Conservation (phyloP, 1,140 invertebrate species). For the Euwallacea similis region DNA sequence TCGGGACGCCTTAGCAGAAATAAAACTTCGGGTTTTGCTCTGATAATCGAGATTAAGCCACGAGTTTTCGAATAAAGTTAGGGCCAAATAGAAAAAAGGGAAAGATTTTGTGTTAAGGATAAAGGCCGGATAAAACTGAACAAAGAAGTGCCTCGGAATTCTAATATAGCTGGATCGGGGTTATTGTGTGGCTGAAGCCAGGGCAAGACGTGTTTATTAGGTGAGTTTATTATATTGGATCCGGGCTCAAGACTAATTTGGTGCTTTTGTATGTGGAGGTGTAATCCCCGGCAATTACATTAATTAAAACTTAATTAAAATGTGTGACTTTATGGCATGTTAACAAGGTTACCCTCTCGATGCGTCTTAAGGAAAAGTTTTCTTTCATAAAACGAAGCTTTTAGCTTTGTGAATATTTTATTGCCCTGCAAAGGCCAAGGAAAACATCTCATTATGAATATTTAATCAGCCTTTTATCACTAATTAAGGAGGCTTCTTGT, state of each 20-base stretch:
- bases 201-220: background rate
- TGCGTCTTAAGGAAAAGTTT: no score
- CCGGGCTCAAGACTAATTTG: background rate
- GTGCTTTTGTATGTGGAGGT: background rate
- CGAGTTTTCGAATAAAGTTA: constrained; percentile 22
- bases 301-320: no score
- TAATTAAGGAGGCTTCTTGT: background rate
- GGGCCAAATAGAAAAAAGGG: constrained; percentile 15
- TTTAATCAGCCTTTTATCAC: constrained; percentile 2
- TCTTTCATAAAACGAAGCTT: no score
- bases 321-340: no score
- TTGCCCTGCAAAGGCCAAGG: background rate
- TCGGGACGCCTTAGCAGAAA: constrained; percentile 26
- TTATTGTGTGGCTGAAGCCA: background rate
- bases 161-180: constrained; percentile 9
- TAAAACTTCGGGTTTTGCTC: constrained; percentile 27
- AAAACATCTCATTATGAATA: constrained; percentile 5
- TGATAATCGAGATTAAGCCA: constrained; percentile 30
- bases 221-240: background rate
- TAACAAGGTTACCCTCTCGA: no score
- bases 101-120: constrained; percentile 17
- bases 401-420: no score
- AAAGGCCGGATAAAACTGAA: constrained; percentile 12
- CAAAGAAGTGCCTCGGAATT: constrained; percentile 18
- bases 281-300: background rate